Evolutionary conservation across 2,888 invertebrate genomes (phyloP), one percentile per base, ranked within the genome.

Genomic region (Athetis lepigone): DNA sequence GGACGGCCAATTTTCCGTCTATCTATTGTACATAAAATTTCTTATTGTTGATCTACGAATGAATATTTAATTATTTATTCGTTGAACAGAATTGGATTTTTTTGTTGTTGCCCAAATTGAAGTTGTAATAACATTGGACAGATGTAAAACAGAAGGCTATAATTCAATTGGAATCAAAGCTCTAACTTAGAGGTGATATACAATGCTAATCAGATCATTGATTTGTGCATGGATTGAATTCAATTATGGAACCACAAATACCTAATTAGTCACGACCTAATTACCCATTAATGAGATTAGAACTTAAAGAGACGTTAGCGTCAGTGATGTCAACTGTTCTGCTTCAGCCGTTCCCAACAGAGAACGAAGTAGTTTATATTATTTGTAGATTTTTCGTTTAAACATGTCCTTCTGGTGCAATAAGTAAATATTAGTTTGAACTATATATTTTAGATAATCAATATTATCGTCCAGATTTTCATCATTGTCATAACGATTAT

Each of bases 41-140:
- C 13, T 61, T 55, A 49, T 46, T 68, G 51, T 74, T 57, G 47
- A 47, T 49, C 25, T 37, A 47, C 8, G 23, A 56, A 36, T 67
- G 27, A 68, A 67, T 45, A 49, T 50, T 59, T 45, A 39, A 70
- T 36, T 39, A 49, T 54, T 54, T 52, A 29, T 58, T 23, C 7
- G 2, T 45, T 39, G 33, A 45, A 13, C 18, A 23, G 5, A 29
- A 29, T 29, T 63, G n/a, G 8, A 19, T 49, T 33, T 63, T n/a
- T 21, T 16, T n/a, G 19, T 5, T 25, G 5, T 4, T 40, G 18
- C 9, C 16, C n/a, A 16, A 11, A 37, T 9, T 13, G 7, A 6
- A 11, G 5, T 43, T 59, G 36, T 25, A 29, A 29, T 29, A 9
- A 29, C 29, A 29, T 25, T 25, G 25, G 6, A 25, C 25, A 6